These are phyloP conservation scores for Melipona beecheii DNA, from an alignment of 2,888 invertebrate species.

Conservation along the genomic window DNA sequence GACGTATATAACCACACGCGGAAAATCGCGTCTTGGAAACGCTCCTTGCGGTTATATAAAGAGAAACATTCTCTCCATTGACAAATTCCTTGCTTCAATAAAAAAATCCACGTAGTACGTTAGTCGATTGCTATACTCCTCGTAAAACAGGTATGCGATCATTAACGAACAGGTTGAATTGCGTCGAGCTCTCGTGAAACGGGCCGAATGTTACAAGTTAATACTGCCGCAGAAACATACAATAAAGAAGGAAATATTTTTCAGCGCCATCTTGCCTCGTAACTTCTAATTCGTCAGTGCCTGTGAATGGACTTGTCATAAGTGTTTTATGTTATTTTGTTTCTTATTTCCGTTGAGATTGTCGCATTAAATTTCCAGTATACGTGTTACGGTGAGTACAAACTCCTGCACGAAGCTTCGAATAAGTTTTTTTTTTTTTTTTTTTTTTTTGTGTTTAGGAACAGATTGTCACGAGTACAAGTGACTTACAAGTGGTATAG, in stretches of 20 bases:
- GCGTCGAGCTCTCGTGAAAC: not conserved
- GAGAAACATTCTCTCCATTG: conserved; percentile 41
- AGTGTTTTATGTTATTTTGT: conserved; percentile 79
- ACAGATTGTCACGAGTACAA: not conserved
- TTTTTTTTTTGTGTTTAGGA: not conserved
- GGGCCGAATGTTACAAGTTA: conserved; percentile 13
- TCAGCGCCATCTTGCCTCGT: conserved; percentile 78
- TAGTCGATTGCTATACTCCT: not conserved
- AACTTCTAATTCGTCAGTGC: conserved; percentile 79
- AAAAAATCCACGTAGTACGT: conserved; percentile 33
- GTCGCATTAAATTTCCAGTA: conserved; percentile 73
- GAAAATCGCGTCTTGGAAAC: conserved; percentile 22
- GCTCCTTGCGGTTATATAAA: conserved; percentile 38
- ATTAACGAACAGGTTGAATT: not conserved
- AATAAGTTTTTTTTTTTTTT: not conserved
- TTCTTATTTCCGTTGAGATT: conserved; percentile 71
- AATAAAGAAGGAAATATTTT: conserved; percentile 71
- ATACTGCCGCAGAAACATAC: conserved; percentile 13
- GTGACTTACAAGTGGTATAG: conserved; percentile 36
- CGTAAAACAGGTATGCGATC: not conserved
- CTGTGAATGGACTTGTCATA: conserved; percentile 82
- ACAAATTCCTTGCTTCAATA: conserved; percentile 42
- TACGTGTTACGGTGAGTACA: conserved; percentile 74
- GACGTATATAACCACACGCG: not conserved
- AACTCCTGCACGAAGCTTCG: not conserved